A percentile compares a stretch with the other conserved stretches of the same genome.
phyloP scores from a whole-genome alignment of 2,113 vertebrate species.

The Pedionomus torquatus region DNA sequence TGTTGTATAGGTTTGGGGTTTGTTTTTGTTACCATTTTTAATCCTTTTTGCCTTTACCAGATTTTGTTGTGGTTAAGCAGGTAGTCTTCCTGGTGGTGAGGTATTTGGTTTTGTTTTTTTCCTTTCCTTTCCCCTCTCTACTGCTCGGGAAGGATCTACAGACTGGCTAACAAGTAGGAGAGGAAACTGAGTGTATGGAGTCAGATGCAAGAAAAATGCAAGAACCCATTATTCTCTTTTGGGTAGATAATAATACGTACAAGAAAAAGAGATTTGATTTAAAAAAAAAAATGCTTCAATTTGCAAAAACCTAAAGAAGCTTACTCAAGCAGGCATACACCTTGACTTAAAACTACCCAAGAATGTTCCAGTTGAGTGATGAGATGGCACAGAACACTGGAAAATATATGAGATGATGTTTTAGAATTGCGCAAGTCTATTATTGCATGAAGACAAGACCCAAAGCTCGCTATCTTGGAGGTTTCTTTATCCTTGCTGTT shows the following conservation, averaged over 20 bases:
- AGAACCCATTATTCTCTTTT: neutral
- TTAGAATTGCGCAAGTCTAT: neutral
- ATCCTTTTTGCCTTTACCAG: neutral
- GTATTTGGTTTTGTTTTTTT: neutral
- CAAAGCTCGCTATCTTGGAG: neutral
- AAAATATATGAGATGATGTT: neutral
- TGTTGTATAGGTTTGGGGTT: neutral
- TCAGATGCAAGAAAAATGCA: neutral
- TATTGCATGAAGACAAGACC: neutral
- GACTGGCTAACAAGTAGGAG: neutral
- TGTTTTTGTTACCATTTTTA: neutral
- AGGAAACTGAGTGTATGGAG: neutral
- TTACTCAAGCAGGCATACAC: neutral
- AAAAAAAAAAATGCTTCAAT: neutral
- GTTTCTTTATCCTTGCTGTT: neutral
- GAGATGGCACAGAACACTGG: neutral
- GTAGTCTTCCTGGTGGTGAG: neutral
- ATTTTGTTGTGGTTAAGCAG: neutral
- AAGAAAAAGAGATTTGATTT: neutral
- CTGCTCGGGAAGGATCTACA: neutral
- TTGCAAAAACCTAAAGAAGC: neutral
- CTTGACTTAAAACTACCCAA: neutral
- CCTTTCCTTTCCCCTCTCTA: neutral
- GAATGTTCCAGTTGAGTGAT: neutral
- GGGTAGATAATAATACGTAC: neutral